Conservation (phyloP, 2,888 invertebrate genomes). For the Tetropium fuscum region DNA sequence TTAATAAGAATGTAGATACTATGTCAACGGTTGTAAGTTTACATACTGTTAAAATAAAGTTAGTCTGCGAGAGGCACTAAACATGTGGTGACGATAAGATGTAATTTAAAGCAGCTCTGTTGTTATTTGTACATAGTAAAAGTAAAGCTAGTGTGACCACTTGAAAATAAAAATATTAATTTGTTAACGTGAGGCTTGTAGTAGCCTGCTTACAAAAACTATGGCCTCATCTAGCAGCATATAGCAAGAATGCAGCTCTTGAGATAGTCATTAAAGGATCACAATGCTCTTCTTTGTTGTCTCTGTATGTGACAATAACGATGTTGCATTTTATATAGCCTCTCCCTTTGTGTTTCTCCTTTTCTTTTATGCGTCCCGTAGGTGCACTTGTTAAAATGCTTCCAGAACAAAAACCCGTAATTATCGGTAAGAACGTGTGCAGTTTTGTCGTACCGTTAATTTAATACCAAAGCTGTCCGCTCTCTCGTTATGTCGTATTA, state of each 20-base stretch:
- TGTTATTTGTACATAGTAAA: too few species aligned
- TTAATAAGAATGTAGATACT: too few species aligned
- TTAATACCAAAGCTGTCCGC: conserved; percentile 21
- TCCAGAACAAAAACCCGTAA: conserved; percentile 34
- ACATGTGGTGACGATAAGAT: too few species aligned
- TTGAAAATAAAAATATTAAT: too few species aligned
- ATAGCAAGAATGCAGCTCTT: conserved; percentile 56
- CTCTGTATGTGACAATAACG: conserved; percentile 58
- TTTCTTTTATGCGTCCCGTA: conserved; percentile 28
- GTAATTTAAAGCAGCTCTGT: too few species aligned
- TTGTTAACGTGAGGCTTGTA: too few species aligned
- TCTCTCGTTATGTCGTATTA: conserved; percentile 13
- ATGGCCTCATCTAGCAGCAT: conserved; percentile 34
- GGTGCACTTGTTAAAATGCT: conserved; percentile 42
- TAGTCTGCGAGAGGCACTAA: too few species aligned
- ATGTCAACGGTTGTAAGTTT: too few species aligned
- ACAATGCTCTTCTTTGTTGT: conserved; percentile 62
- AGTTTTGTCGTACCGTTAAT: conserved; percentile 24
- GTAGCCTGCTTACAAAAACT: conserved; percentile 32
- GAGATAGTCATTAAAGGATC: conserved; percentile 61
- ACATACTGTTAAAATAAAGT: too few species aligned
- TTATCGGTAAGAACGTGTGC: conserved; percentile 25
- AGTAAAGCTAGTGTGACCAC: too few species aligned
- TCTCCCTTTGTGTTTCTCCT: conserved; percentile 43
- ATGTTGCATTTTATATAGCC: conserved; percentile 59